phyloP scores from a whole-genome alignment of 2,797 vertebrate genomes.

The Ciconia nigra region DNA sequence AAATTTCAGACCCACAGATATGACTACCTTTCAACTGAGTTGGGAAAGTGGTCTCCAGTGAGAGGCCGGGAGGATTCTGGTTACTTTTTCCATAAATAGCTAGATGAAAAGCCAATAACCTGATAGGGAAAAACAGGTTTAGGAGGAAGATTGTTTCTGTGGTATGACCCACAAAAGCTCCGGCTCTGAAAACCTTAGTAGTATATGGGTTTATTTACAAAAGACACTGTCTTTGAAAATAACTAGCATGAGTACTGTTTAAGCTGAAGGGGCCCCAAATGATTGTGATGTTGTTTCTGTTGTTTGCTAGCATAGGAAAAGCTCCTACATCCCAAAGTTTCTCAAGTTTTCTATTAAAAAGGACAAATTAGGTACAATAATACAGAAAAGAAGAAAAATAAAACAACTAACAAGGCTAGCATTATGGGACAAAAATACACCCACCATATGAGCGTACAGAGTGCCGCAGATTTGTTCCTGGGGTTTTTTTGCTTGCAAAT shows the following conservation, averaged over 20 bases:
- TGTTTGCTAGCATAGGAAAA: background rate
- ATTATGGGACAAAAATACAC: background rate
- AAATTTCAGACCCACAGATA: constrained; percentile 1
- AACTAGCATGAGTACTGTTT: background rate
- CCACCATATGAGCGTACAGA: background rate
- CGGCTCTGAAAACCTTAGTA: background rate
- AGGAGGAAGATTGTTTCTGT: background rate
- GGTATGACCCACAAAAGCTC: background rate
- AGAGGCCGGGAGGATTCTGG: background rate
- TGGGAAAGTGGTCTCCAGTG: background rate
- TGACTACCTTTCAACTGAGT: background rate
- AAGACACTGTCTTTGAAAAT: background rate
- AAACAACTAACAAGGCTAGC: background rate
- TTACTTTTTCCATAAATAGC: background rate
- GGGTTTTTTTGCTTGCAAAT: background rate
- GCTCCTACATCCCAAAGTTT: background rate
- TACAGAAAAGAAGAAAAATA: background rate
- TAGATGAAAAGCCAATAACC: background rate
- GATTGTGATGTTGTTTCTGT: background rate
- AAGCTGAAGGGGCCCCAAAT: background rate
- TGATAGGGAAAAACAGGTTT: background rate
- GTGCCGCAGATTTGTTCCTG: background rate
- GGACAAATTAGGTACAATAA: background rate
- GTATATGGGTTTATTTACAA: background rate
- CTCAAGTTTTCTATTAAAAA: background rate